Evolutionary conservation across 2,113 vertebrate genomes (phyloP).

Genomic region (Ailuropoda melanoleuca): DNA sequence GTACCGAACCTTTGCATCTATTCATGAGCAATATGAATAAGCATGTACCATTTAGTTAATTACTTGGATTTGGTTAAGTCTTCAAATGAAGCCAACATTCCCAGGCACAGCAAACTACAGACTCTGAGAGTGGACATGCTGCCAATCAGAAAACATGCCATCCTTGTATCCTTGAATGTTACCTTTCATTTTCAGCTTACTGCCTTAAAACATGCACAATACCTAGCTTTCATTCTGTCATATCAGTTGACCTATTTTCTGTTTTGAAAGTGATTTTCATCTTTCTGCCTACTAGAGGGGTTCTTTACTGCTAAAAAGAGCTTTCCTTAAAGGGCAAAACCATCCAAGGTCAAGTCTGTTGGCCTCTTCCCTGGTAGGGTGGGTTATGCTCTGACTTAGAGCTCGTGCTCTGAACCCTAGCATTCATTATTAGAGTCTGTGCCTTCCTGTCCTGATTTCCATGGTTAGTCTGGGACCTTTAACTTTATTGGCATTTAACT

Average conservation of each 20-base stretch:
- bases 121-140: neutral
- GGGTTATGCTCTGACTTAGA: neutral
- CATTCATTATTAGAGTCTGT: neutral
- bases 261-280: slow-evolving; percentile 23
- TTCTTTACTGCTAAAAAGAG: neutral
- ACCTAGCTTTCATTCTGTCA: neutral
- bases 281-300: neutral
- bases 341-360: neutral
- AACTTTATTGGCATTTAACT: neutral
- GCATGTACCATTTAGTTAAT: neutral
- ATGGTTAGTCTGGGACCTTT: neutral
- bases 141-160: neutral
- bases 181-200: slow-evolving; percentile 10
- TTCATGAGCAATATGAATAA: neutral
- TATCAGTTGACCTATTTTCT: slow-evolving; percentile 51
- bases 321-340: slow-evolving; percentile 13
- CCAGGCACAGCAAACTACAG: neutral
- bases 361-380: neutral
- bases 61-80: neutral
- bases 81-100: neutral
- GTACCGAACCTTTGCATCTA: neutral
- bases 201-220: neutral
- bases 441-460: neutral
- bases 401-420: neutral
- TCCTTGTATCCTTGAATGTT: neutral